phyloP scores from a whole-genome alignment of 2,113 vertebrate genomes.

The Cynocephalus volans region DNA sequence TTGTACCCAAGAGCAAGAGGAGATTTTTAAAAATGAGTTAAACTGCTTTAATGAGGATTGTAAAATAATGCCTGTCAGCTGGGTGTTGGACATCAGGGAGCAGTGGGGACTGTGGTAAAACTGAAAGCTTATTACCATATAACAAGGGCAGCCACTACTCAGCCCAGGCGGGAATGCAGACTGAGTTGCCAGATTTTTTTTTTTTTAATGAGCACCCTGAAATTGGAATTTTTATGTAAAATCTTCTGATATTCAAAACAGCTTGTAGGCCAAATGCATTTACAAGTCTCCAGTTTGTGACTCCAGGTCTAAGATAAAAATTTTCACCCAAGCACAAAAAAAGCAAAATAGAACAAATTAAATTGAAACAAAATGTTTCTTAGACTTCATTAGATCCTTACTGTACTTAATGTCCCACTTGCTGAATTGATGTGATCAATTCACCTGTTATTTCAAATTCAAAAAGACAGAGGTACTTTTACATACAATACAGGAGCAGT shows the following conservation, averaged over 20 bases:
- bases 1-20: background rate
- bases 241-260: background rate
- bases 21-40: background rate
- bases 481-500: background rate
- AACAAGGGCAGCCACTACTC: background rate
- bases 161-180: background rate
- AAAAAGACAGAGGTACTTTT: background rate
- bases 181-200: background rate
- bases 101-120: background rate
- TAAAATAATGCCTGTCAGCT: background rate
- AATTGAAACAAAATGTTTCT: background rate
- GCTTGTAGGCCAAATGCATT: background rate
- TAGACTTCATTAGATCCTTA: constrained; percentile 1
- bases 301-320: background rate
- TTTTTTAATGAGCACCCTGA: background rate
- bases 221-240: background rate
- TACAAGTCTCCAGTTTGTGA: background rate
- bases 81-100: background rate
- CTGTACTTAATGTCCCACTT: background rate
- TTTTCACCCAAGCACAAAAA: background rate
- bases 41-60: background rate
- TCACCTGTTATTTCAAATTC: background rate
- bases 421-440: background rate
- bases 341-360: background rate
- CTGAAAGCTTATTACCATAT: background rate